phyloP scores from a whole-genome alignment of 37 sponge, comb jelly and placozoan genomes.

The Cliona cf. orientalis region DNA sequence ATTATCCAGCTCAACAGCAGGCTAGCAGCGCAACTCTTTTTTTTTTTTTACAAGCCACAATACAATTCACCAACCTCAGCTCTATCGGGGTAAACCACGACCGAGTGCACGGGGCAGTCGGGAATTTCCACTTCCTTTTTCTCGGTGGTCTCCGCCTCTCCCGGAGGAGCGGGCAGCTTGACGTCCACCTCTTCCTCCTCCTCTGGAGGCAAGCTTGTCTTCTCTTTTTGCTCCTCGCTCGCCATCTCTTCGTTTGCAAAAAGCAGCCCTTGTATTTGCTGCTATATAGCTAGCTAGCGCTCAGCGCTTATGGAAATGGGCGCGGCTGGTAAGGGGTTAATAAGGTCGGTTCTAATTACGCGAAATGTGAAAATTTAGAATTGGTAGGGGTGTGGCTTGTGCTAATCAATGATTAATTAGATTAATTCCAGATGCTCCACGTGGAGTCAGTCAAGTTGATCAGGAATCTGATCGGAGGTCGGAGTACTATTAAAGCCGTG shows the following conservation, averaged over 20 bases:
- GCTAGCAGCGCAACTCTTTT: background rate
- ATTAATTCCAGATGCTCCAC: background rate
- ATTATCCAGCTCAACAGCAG: background rate
- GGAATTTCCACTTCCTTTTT: conserved; percentile 50
- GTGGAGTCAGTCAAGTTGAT: too few relatives aligned
- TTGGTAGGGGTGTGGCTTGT: too few relatives aligned
- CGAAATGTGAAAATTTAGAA: too few relatives aligned
- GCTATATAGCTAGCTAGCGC: too few relatives aligned
- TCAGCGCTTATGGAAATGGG: too few relatives aligned
- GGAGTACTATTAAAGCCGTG: too few relatives aligned
- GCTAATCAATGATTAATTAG: background rate
- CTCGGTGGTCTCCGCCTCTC: background rate
- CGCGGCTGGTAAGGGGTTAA: too few relatives aligned
- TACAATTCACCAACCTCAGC: conserved; percentile 55
- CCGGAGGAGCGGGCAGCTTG: background rate
- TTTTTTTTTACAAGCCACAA: background rate
- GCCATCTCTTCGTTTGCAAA: background rate
- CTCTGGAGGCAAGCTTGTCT: background rate
- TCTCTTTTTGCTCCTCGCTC: background rate
- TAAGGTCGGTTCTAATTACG: too few relatives aligned
- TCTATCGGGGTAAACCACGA: conserved; percentile 75
- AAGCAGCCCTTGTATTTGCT: background rate
- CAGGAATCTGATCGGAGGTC: too few relatives aligned
- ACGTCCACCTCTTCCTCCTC: background rate
- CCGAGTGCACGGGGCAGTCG: conserved; percentile 48